Evolutionary conservation across 2,888 invertebrate species (phyloP).

Genomic region (Drosophila tripunctata): DNA sequence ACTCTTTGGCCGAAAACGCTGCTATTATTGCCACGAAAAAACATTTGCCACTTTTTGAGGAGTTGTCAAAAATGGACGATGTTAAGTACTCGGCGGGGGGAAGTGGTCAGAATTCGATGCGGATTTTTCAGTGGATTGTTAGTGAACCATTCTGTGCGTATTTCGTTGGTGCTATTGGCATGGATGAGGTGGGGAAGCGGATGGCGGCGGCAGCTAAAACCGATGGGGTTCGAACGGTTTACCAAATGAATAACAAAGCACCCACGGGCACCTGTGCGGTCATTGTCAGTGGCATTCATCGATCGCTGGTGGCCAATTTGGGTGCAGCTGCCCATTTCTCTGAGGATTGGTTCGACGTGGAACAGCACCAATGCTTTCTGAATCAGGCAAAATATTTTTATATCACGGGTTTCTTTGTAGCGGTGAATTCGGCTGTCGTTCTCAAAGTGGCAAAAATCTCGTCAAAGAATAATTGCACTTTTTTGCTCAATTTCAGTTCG

Average conservation of each 20-base stretch:
- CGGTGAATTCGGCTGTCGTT: conserved; percentile 41
- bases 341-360: conserved; percentile 49
- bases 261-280: conserved; percentile 65
- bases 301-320: conserved; percentile 66
- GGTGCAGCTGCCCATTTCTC: conserved; percentile 58
- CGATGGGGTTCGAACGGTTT: conserved; percentile 50
- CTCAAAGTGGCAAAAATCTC: conserved; percentile 28
- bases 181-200: conserved; percentile 57
- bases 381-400: conserved; percentile 48
- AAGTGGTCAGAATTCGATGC: conserved; percentile 64
- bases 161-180: conserved; percentile 58
- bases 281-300: conserved; percentile 42
- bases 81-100: conserved; percentile 62
- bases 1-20: conserved; percentile 41
- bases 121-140: conserved; percentile 66
- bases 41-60: conserved; percentile 59
- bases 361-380: conserved; percentile 46
- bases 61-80: conserved; percentile 51
- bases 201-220: conserved; percentile 53
- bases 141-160: conserved; percentile 32
- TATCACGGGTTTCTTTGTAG: conserved; percentile 67
- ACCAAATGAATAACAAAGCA: conserved; percentile 44
- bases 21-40: conserved; percentile 65
- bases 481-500: conserved; percentile 65
- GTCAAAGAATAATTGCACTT: conserved; percentile 20